Evolutionary conservation across 2,888 invertebrate species (phyloP).

Genomic region (Thysanoteuthis rhombus): DNA sequence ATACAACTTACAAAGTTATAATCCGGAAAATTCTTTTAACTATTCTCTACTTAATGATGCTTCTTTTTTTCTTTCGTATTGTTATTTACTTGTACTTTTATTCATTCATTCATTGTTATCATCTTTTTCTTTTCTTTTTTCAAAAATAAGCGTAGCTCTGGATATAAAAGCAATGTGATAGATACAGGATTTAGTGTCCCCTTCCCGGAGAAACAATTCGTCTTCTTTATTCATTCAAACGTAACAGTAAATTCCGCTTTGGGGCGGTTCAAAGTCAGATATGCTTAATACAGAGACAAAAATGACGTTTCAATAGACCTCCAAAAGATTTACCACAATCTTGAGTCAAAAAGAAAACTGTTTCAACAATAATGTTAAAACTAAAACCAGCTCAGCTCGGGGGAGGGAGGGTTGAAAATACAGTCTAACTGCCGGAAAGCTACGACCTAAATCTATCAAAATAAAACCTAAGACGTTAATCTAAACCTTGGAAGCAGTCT

Average conservation of each 20-base stretch:
- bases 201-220: neutral
- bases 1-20: neutral
- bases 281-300: neutral
- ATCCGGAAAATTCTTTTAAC: neutral
- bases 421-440: neutral
- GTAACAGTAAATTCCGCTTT: neutral
- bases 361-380: neutral
- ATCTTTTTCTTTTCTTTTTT: neutral
- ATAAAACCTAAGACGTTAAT: constrained; percentile 12
- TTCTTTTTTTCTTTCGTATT: neutral
- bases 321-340: neutral
- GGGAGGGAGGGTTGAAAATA: neutral
- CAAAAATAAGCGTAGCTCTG: neutral
- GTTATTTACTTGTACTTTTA: neutral
- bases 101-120: neutral
- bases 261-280: constrained; percentile 12
- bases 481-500: constrained; percentile 12
- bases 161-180: neutral
- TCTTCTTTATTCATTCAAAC: neutral
- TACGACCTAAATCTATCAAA: constrained; percentile 12
- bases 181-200: neutral
- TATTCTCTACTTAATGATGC: neutral
- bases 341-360: constrained; percentile 12
- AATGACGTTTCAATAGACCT: neutral
- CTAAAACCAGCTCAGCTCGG: neutral